Conservation (phyloP, 2,113 vertebrate genomes). For the Pomatostomus ruficeps region DNA sequence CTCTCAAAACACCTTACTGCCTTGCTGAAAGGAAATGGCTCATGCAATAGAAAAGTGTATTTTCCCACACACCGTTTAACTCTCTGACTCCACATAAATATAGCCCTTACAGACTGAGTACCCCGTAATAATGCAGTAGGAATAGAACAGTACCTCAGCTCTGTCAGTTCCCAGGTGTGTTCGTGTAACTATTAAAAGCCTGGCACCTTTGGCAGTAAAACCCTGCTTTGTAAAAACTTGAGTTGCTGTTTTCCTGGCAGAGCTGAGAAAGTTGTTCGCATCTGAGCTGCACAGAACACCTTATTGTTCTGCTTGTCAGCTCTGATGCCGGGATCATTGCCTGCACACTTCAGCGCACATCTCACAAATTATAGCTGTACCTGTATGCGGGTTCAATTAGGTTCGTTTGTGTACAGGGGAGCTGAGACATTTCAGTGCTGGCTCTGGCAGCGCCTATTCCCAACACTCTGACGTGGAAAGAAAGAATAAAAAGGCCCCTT, state of each 20-base stretch:
- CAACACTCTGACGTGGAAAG: not conserved
- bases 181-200: not conserved
- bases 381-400: not conserved
- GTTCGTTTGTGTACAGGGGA: not conserved
- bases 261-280: not conserved
- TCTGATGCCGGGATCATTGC: not conserved
- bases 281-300: not conserved
- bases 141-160: not conserved
- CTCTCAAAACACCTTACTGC: not conserved
- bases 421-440: not conserved
- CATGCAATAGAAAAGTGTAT: not conserved
- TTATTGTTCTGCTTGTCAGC: constrained; percentile 22
- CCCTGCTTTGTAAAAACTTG: not conserved
- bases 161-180: not conserved
- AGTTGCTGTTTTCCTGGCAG: not conserved
- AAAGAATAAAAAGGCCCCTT: not conserved
- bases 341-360: not conserved
- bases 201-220: not conserved
- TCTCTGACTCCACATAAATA: not conserved
- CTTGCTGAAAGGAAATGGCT: not conserved
- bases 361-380: constrained; percentile 35
- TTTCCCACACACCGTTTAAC: not conserved
- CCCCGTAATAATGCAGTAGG: not conserved
- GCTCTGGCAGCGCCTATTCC: not conserved
- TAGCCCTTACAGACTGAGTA: not conserved